Evolutionary conservation across 2,113 vertebrate genomes (phyloP).

Genomic region (Nansenia antarctica): DNA sequence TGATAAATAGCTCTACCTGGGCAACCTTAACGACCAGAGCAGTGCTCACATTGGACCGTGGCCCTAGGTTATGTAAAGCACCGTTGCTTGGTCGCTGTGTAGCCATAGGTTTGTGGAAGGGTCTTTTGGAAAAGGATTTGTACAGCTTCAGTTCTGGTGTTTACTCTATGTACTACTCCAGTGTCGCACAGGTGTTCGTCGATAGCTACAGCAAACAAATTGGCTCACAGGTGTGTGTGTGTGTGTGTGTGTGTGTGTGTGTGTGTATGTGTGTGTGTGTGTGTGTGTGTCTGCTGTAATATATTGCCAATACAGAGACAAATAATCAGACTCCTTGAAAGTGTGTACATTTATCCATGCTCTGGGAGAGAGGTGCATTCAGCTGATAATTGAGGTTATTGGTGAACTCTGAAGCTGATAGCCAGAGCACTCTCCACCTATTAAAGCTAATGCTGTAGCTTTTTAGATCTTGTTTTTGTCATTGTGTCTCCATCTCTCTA

Average conservation of each 20-base stretch:
- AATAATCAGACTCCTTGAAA: slow-evolving; percentile 33
- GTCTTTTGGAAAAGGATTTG: not conserved
- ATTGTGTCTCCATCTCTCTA: slow-evolving; percentile 43
- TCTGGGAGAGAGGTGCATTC: slow-evolving; percentile 25
- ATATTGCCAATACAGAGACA: slow-evolving; percentile 29
- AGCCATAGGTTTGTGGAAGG: slow-evolving; percentile 27
- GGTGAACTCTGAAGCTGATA: slow-evolving; percentile 28
- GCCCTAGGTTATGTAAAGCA: slow-evolving; percentile 39
- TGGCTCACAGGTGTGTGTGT: not conserved
- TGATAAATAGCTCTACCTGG: slow-evolving; percentile 54
- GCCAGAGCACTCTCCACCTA: slow-evolving; percentile 60
- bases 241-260: slow-evolving; percentile 13
- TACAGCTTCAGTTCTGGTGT: slow-evolving; percentile 46
- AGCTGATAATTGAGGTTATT: slow-evolving; percentile 38
- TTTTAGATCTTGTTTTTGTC: slow-evolving; percentile 46
- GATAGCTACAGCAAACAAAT: slow-evolving; percentile 32
- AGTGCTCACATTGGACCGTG: slow-evolving; percentile 19
- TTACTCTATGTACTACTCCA: slow-evolving; percentile 33
- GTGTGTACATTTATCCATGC: slow-evolving; percentile 2
- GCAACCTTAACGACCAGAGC: slow-evolving; percentile 41
- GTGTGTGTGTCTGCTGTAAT: not conserved
- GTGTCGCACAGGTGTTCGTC: slow-evolving; percentile 37
- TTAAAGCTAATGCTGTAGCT: slow-evolving; percentile 52
- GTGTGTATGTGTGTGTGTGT: not conserved
- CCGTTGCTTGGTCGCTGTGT: slow-evolving; percentile 47